These are phyloP conservation scores for Urocitellus parryii DNA, from an alignment of 2,113 vertebrate genomes.

Conservation along the genomic window DNA sequence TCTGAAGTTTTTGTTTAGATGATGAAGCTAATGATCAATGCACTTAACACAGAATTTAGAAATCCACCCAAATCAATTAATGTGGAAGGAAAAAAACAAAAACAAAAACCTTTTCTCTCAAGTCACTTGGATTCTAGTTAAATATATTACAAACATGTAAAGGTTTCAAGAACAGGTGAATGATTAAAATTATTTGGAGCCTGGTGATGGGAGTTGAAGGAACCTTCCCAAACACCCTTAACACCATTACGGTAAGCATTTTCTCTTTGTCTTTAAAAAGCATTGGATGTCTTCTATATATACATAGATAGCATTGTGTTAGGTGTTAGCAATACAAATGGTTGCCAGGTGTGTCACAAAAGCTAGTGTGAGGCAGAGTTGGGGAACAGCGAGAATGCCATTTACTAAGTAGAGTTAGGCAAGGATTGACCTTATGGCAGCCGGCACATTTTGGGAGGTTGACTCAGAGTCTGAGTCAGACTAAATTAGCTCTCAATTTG, in stretches of 20 bases:
- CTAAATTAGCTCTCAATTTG: constrained; percentile 43
- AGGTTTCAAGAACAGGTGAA: neutral
- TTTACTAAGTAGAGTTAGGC: constrained; percentile 13
- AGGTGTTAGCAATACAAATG: neutral
- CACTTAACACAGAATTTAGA: neutral
- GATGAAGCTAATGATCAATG: constrained; percentile 31
- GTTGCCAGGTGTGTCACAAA: constrained; percentile 3
- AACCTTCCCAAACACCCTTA: neutral
- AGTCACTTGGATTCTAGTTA: neutral
- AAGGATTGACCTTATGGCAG: constrained; percentile 38
- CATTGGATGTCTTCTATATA: neutral
- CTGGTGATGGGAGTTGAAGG: neutral
- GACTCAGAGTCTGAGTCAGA: constrained; percentile 76
- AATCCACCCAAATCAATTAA: neutral
- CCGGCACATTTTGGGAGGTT: neutral
- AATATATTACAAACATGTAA: neutral
- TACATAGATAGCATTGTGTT: neutral
- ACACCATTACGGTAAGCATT: neutral
- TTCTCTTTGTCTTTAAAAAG: neutral
- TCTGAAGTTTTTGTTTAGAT: neutral
- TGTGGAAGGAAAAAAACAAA: neutral
- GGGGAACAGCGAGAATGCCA: neutral
- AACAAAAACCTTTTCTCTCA: neutral
- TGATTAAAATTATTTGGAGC: neutral
- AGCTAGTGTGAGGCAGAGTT: neutral